Evolutionary conservation across 2,113 vertebrate species (phyloP).

Genomic region (Anhinga rufa): DNA sequence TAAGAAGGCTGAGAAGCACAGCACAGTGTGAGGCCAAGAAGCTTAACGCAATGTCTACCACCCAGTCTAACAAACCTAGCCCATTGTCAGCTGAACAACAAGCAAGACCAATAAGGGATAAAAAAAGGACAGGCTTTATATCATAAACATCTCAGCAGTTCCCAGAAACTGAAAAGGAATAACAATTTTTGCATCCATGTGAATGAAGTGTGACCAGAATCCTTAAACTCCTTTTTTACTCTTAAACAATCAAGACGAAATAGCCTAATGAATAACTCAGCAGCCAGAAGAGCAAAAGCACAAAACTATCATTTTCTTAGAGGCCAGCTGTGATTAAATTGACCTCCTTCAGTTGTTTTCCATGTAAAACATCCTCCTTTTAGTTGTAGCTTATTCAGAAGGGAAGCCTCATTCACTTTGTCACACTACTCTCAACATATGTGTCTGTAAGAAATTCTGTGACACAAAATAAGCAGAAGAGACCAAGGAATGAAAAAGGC

Average conservation of each 20-base stretch:
- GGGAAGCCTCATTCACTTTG: not conserved
- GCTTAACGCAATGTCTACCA: not conserved
- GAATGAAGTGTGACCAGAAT: not conserved
- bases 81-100: not conserved
- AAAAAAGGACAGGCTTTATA: not conserved
- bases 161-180: not conserved
- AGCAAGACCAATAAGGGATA: not conserved
- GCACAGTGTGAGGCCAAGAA: not conserved
- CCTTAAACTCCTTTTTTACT: not conserved
- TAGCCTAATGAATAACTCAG: not conserved
- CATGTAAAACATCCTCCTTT: not conserved
- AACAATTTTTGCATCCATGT: not conserved
- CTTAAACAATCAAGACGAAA: not conserved
- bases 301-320: not conserved
- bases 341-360: not conserved
- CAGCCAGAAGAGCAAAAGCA: not conserved
- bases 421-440: not conserved
- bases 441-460: not conserved
- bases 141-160: not conserved
- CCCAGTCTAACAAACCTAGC: not conserved
- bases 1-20: not conserved
- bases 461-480: not conserved
- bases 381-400: not conserved
- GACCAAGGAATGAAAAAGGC: not conserved
- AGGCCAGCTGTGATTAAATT: slow-evolving; percentile 14